phyloP scores from a whole-genome alignment of 2,113 vertebrate genomes.

The Hemichromis elongatus region DNA sequence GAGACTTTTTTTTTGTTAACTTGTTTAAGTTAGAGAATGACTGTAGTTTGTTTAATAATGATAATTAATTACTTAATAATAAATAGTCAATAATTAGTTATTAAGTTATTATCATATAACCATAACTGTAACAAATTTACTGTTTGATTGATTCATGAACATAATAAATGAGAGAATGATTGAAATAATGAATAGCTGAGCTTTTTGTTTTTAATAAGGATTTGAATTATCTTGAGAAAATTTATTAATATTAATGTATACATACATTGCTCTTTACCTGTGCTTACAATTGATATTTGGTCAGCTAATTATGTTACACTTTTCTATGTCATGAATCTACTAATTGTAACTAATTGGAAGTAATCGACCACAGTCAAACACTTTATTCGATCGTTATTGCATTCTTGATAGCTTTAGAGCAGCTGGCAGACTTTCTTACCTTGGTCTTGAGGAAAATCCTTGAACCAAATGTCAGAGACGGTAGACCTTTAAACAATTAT shows the following conservation, averaged over 20 bases:
- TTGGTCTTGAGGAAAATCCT: neutral
- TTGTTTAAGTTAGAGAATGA: neutral
- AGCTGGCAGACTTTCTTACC: neutral
- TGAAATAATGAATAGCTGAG: neutral
- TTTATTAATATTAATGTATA: neutral
- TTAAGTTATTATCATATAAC: neutral
- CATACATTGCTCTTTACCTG: neutral
- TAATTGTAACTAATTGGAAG: neutral
- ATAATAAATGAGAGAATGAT: neutral
- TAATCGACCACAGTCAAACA: neutral
- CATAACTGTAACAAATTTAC: neutral
- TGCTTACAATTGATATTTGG: neutral
- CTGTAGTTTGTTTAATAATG: neutral
- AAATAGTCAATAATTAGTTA: neutral
- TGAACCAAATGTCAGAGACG: neutral
- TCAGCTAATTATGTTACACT: neutral
- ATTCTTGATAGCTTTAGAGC: neutral
- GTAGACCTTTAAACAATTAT: neutral
- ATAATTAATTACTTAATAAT: neutral
- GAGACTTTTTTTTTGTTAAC: neutral
- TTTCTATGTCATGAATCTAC: neutral
- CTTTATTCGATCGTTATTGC: neutral
- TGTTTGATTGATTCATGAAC: fast-evolving
- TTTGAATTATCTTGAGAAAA: neutral
- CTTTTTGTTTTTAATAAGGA: neutral